These are phyloP conservation scores for Catamblyrhynchus diadema DNA, from an alignment of 2,797 vertebrate genomes.

Conservation along the genomic window DNA sequence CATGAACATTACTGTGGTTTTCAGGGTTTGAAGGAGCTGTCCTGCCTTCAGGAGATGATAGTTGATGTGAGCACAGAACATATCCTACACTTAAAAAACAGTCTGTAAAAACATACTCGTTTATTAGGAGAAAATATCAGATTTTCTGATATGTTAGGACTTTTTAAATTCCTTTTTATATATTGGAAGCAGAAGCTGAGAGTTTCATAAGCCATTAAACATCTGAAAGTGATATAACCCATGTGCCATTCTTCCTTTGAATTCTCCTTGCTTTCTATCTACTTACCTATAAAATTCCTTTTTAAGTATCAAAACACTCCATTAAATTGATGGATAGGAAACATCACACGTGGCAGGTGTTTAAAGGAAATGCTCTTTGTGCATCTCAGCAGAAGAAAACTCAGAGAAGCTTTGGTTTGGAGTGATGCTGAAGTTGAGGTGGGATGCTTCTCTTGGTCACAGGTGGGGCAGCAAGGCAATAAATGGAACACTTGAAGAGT, in stretches of 20 bases:
- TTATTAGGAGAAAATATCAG: background rate
- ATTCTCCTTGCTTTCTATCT: background rate
- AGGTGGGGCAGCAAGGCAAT: background rate
- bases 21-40: background rate
- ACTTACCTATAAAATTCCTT: background rate
- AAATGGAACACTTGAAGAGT: background rate
- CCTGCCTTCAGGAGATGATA: background rate
- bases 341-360: background rate
- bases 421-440: background rate
- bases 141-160: background rate
- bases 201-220: background rate
- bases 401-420: background rate
- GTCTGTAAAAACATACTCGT: background rate
- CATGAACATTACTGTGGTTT: background rate
- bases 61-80: background rate
- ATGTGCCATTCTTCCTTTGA: background rate
- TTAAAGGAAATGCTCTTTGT: background rate
- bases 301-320: background rate
- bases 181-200: background rate
- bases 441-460: background rate
- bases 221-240: background rate
- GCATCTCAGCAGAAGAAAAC: background rate
- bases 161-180: background rate
- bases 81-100: background rate
- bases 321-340: background rate